Evolutionary conservation across 2,888 invertebrate species (phyloP).

Genomic region (Rhogogaster chlorosoma): DNA sequence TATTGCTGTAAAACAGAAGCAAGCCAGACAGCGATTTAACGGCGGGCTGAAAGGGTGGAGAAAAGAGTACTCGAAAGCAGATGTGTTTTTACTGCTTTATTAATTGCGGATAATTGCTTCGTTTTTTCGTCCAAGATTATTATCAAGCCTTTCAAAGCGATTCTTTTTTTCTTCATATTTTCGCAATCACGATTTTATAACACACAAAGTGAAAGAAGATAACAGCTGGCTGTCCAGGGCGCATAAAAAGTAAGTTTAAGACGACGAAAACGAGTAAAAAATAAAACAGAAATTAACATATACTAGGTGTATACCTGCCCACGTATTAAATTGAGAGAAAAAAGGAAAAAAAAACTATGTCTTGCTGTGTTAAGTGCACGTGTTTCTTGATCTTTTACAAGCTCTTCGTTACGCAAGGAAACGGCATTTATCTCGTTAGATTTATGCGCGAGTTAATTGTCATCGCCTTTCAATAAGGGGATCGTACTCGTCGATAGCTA

Average conservation of each 20-base stretch:
- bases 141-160: neutral
- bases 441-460: conserved; percentile 48
- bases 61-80: neutral
- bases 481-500: conserved; percentile 14
- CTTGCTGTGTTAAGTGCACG: neutral
- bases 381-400: conserved; percentile 38
- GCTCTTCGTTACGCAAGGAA: conserved; percentile 28
- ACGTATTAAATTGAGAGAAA: neutral
- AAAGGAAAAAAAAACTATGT: neutral
- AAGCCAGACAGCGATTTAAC: neutral
- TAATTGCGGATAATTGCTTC: conserved; percentile 17
- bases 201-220: neutral
- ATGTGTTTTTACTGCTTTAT: conserved; percentile 24
- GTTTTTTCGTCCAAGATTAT: conserved; percentile 11
- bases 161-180: neutral
- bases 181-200: neutral
- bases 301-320: neutral
- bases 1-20: neutral
- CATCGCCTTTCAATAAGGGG: conserved; percentile 49
- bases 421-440: conserved; percentile 39
- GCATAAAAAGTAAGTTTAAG: neutral
- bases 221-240: neutral
- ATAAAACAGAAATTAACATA: neutral
- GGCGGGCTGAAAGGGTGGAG: neutral
- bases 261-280: neutral